Evolutionary conservation across 1,140 invertebrate species (phyloP), one percentile per base, ranked within the genome.

Genomic region (Luehdorfia chinensis): DNA sequence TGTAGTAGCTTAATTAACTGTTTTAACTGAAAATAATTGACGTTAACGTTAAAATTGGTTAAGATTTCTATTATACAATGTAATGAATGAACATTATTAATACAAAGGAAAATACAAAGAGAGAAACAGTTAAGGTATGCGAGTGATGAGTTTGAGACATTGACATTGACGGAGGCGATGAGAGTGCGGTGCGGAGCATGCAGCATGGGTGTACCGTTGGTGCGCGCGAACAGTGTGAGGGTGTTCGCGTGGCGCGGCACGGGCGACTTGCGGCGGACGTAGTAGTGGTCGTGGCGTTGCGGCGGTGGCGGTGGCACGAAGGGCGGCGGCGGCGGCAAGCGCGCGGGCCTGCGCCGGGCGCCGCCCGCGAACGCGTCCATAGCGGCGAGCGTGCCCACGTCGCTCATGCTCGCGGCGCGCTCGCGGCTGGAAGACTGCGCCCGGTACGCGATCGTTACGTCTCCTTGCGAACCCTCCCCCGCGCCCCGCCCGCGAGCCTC

Each of bases 331-430:
- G 84, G 83, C 49, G 83, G 83, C 41, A 83, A 71, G 49, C 80
- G 84, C 41, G 75, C 59, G 54, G 75, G 67, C 67, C 75, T 72
- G 16, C 79, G 77, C 71, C 74, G 68, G 57, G 69, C 78, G 70
- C 81, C 87, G 87, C 80, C 87, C 76, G 75, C 88, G 80, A 86
- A 87, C 74, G 74, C 87, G 75, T 87, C 83, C 84, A 70, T 85
- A 50, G 74, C 80, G 68, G 78, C 78, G 67, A 84, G 80, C 76
- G 76, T 86, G 66, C 80, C 83, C 65, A 83, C 80, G 81, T 84
- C 80, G 75, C 66, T 71, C 78, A 76, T 88, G 81, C 62, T 85
- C 73, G 62, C 76, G 69, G 60, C 79, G 84, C 63, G 78, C 88
- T 66, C 85, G 88, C 72, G 77, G 75, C 75, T 84, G 71, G 74